Conservation (phyloP, 2,797 vertebrate species). For the Denticeps clupeoides region DNA sequence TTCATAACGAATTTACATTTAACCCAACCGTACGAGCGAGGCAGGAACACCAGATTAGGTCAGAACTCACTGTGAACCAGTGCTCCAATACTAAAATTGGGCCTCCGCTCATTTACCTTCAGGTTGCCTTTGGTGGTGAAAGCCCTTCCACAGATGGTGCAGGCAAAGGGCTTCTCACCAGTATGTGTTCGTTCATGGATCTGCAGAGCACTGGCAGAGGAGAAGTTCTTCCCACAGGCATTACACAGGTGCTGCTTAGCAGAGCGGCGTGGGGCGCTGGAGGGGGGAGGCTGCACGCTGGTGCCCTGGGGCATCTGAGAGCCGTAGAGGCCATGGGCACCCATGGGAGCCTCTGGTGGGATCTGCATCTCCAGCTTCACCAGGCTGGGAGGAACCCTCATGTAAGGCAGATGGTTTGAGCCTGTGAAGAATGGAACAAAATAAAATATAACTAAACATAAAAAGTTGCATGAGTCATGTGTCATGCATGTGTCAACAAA, state of each 20-base stretch:
- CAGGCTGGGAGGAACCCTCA: conserved; percentile 72
- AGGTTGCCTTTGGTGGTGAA: conserved; percentile 98
- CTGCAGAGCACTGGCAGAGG: conserved; percentile 91
- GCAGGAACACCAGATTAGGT: neutral
- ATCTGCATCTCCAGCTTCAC: conserved; percentile 83
- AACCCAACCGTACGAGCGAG: too few species aligned
- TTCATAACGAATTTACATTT: too few species aligned
- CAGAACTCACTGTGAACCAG: neutral
- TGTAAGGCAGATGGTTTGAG: conserved; percentile 62
- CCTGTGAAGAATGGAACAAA: conserved; percentile 43
- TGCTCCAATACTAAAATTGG: neutral
- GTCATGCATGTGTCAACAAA: conserved; percentile 10
- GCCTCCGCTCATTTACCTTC: conserved; percentile 60
- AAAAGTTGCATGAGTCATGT: neutral
- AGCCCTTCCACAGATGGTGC: conserved; percentile 86
- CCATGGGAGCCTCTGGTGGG: conserved; percentile 61
- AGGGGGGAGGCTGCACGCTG: conserved; percentile 52
- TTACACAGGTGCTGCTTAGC: conserved; percentile 85
- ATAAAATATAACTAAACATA: conserved; percentile 8
- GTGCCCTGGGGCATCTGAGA: conserved; percentile 70
- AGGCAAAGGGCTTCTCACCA: conserved; percentile 95
- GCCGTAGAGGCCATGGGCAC: conserved; percentile 49
- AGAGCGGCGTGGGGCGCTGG: conserved; percentile 64
- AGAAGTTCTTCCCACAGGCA: conserved; percentile 88
- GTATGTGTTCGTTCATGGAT: conserved; percentile 96